Conservation (phyloP, 2,888 invertebrate species). For the Campoplex capitator region DNA sequence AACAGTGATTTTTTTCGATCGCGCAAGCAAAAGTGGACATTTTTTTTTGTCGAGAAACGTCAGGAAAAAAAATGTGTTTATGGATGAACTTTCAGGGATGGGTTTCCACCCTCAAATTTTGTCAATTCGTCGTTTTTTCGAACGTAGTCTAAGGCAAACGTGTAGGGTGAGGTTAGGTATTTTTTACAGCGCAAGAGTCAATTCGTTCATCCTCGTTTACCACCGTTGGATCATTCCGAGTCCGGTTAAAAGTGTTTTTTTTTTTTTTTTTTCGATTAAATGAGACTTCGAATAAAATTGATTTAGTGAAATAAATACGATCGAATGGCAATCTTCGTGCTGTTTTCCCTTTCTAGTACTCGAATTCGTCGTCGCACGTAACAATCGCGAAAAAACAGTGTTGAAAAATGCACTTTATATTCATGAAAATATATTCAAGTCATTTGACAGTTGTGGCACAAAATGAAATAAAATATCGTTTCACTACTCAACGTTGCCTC, state of each 20-base stretch:
- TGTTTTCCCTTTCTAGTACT: neutral
- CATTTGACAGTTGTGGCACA: neutral
- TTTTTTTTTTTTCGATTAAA: neutral
- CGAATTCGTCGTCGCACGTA: neutral
- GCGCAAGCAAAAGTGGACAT: neutral
- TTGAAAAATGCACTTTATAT: neutral
- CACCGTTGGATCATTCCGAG: neutral
- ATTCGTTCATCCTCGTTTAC: neutral
- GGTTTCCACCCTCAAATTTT: neutral
- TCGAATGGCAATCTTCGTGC: neutral
- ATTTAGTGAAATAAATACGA: too few species aligned
- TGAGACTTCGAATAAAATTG: neutral
- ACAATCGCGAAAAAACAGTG: neutral
- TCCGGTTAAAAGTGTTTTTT: neutral
- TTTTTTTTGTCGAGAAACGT: neutral
- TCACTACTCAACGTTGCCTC: neutral
- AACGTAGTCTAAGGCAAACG: neutral
- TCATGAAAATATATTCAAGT: neutral
- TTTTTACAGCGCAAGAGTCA: neutral
- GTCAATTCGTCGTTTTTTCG: neutral
- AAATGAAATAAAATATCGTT: neutral
- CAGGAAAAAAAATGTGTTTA: neutral
- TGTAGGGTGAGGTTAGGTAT: neutral
- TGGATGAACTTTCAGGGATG: neutral
- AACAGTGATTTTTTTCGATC: neutral